Conservation (phyloP, 2,113 vertebrate species). For the Benitochromis conjunctus region DNA sequence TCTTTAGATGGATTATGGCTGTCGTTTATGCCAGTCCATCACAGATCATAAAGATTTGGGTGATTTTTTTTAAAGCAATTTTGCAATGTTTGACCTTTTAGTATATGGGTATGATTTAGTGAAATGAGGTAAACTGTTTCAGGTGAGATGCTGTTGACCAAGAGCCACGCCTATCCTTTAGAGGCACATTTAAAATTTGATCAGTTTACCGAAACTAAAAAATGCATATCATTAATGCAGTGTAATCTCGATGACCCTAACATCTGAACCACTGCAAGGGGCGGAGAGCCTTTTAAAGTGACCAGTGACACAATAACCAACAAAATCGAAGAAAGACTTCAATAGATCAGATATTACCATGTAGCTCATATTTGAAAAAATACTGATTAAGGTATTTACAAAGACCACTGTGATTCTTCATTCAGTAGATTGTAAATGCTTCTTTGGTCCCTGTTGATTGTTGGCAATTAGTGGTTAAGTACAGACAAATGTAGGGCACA, state of each 20-base stretch:
- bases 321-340: conserved; percentile 37
- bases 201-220: not conserved
- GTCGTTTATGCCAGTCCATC: conserved; percentile 26
- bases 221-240: not conserved
- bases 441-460: conserved; percentile 69
- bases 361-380: conserved; percentile 35
- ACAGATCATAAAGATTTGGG: conserved; percentile 15
- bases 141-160: not conserved
- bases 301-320: conserved; percentile 70
- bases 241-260: not conserved
- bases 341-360: conserved; percentile 44
- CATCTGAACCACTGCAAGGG: conserved; percentile 17
- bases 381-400: conserved; percentile 64
- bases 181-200: not conserved
- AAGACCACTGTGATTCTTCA: conserved; percentile 38
- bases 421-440: conserved; percentile 53
- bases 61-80: not conserved
- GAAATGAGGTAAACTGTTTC: conserved; percentile 5
- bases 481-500: conserved; percentile 3
- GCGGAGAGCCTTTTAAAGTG: conserved; percentile 67
- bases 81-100: conserved; percentile 32
- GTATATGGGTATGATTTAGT: not conserved
- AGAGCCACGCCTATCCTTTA: not conserved
- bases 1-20: conserved; percentile 53
- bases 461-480: conserved; percentile 43